Conservation (phyloP, 2,888 invertebrate genomes). For the Neelides folsomi region DNA sequence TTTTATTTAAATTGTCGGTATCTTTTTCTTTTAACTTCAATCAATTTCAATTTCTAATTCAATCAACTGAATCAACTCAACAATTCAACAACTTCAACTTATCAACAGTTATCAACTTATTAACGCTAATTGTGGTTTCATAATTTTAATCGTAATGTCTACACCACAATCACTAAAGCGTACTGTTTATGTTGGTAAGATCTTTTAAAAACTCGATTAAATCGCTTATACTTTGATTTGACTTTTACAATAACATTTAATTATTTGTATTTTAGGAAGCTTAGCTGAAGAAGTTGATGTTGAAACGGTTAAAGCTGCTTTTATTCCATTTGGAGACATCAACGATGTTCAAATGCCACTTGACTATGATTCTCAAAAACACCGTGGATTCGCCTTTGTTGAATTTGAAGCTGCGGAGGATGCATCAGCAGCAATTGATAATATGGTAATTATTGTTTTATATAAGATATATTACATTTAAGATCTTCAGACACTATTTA, state of each 20-base stretch:
- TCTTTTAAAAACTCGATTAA: neutral
- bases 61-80: too few species aligned
- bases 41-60: too few species aligned
- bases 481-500: neutral
- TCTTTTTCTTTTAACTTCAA: too few species aligned
- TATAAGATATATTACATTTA: neutral
- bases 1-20: too few species aligned
- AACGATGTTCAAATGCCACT: constrained; percentile 96
- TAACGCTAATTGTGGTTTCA: too few species aligned
- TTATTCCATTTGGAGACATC: constrained; percentile 96
- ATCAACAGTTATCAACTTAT: too few species aligned
- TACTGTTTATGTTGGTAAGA: constrained; percentile 60
- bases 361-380: constrained; percentile 94
- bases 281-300: constrained; percentile 91
- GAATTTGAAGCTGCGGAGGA: constrained; percentile 96
- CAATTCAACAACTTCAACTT: too few species aligned
- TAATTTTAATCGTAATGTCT: constrained; percentile 9
- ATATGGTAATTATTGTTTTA: constrained; percentile 59
- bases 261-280: constrained; percentile 45
- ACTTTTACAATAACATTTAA: neutral
- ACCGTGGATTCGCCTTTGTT: constrained; percentile 96
- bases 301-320: constrained; percentile 87
- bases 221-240: neutral
- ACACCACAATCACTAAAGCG: constrained; percentile 44
- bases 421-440: constrained; percentile 97